phyloP scores from a whole-genome alignment of 1,140 invertebrate genomes.

The Riptortus pedestris region DNA sequence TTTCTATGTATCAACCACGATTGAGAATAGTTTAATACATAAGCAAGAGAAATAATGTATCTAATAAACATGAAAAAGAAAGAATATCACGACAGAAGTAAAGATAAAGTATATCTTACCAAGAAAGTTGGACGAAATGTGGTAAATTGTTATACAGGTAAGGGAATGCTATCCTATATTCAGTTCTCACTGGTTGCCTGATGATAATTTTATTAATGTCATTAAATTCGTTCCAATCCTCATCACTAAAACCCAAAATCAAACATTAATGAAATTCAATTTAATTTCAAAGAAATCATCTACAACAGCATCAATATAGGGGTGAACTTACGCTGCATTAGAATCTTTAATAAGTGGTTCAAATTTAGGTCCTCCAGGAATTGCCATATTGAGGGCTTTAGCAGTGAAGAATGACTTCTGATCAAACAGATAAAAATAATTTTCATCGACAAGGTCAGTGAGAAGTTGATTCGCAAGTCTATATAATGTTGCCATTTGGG shows the following conservation, averaged over 20 bases:
- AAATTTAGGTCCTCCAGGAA: slow-evolving; percentile 99
- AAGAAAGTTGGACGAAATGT: slow-evolving; percentile 86
- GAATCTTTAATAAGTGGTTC: slow-evolving; percentile 96
- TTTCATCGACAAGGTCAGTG: slow-evolving; percentile 95
- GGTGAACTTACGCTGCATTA: slow-evolving; percentile 68
- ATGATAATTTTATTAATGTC: slow-evolving; percentile 99
- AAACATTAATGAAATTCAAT: slow-evolving; percentile 9
- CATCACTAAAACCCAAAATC: slow-evolving; percentile 56
- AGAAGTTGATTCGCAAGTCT: slow-evolving; percentile 94
- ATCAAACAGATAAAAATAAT: slow-evolving; percentile 99
- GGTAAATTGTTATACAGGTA: slow-evolving; percentile 99
- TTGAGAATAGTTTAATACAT: too few species aligned
- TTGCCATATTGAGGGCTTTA: slow-evolving; percentile 99
- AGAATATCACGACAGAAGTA: too few species aligned
- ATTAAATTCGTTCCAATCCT: slow-evolving; percentile 99
- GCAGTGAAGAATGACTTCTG: slow-evolving; percentile 99
- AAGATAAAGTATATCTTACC: too few species aligned
- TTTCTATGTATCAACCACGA: too few species aligned
- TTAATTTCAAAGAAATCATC: neutral
- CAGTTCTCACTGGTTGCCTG: slow-evolving; percentile 92
- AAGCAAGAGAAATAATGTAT: too few species aligned
- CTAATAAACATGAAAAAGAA: too few species aligned
- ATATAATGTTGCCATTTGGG: slow-evolving; percentile 96
- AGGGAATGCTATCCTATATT: slow-evolving; percentile 98
- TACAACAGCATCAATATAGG: neutral